Base-by-base conservation (phyloP, 2,888 invertebrate species). In the Drosophila mimica region DNA sequence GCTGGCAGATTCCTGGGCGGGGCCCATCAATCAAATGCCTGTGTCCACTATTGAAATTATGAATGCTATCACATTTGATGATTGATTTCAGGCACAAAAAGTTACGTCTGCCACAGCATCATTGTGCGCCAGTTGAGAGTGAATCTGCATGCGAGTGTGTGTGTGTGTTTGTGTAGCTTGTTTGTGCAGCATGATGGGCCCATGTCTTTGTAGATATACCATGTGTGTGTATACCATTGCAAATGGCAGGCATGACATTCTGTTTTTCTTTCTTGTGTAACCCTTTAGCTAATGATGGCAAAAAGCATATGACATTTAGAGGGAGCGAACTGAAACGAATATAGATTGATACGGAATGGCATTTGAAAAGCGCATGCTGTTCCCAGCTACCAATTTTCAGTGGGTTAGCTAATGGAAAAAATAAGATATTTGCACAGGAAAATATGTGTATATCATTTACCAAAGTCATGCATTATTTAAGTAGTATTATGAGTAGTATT, bases 21-120 rank as follows among this genome's bases (percentile, higher is more conserved):
- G 77, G 49, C 70, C 79, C 77, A 88, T 85, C 85, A 84, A 85
- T 85, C 85, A 85, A 84, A 76, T 67, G 72, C 58, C 76, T 75
- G 83, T 82, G 89, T 88, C 88, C 85, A 85, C 89, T 85, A 85
- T 89, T 82, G 72, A 89, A 84, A 89, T 88, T 88, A 88, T 89
- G 89, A 89, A 85, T 89, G 82, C 82, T 62, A 89, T 89, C 85
- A 88, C 74, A 85, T 85, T 89, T 82, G 82, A 89, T 85, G 85
- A 85, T 85, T 85, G 85, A 85, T 85, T 85, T 85, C 74, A 65
- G 67, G 65, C 71, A 69, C 61, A 65, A 63, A 66, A 87, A 70
- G 72, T 74, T 81, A 36, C 49, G 49, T 48, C 40, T 73, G 53
- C 66, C 52, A 20, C 53, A 60, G 64, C 54, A 83, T 34, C 88